Evolutionary conservation across 2,113 vertebrate genomes (phyloP).

Genomic region (Physeter macrocephalus): DNA sequence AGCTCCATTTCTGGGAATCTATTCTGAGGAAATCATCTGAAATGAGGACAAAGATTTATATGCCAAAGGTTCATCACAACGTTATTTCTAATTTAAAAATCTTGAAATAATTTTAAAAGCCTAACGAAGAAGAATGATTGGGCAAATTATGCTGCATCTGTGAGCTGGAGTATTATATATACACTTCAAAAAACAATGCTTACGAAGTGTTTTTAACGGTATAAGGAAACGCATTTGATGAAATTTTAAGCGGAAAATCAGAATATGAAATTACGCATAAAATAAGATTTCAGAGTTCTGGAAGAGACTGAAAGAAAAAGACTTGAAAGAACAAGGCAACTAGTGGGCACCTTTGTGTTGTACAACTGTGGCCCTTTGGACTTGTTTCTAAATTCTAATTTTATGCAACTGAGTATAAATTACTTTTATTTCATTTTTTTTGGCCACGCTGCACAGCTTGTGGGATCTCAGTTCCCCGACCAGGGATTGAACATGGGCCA

Average conservation of each 20-base stretch:
- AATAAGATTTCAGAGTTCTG: conserved; percentile 21
- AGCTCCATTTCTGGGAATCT: conserved; percentile 12
- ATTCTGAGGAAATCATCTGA: neutral
- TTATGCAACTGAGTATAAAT: neutral
- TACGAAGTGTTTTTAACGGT: neutral
- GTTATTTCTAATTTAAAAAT: neutral
- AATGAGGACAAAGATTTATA: neutral
- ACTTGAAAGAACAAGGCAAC: neutral
- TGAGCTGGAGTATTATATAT: neutral
- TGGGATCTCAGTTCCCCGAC: neutral
- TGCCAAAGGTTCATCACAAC: neutral
- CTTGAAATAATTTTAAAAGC: conserved; percentile 20
- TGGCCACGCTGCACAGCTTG: neutral
- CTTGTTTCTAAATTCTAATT: neutral
- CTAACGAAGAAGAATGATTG: neutral
- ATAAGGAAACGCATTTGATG: conserved; percentile 26
- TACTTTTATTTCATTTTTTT: neutral
- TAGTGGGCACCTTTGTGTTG: neutral
- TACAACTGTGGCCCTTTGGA: neutral
- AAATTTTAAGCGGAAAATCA: conserved; percentile 23
- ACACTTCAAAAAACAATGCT: conserved; percentile 2
- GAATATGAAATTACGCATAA: conserved; percentile 32
- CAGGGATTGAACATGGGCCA: neutral
- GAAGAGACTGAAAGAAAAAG: neutral
- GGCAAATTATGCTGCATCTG: neutral